Percentiles rank a stretch among this genome's conserved stretches.
Conservation (phyloP, 2,888 invertebrate species). For the Dexiosoma caninum region DNA sequence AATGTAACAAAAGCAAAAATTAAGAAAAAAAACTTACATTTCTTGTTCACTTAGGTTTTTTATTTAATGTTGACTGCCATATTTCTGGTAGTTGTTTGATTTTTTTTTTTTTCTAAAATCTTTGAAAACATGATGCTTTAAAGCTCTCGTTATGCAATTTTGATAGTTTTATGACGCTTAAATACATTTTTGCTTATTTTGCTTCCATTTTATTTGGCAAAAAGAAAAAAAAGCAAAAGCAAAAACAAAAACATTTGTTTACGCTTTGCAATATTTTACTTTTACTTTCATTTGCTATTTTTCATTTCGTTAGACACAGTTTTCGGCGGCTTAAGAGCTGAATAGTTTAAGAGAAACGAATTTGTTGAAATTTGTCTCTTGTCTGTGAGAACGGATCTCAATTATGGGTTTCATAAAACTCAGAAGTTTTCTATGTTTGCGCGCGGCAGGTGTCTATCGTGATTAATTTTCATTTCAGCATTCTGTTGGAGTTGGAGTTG, state of each 20-base stretch:
- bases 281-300: conserved; percentile 41
- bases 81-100: conserved; percentile 1
- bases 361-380: too few species aligned
- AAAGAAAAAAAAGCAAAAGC: too few species aligned
- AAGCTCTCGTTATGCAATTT: conserved; percentile 49
- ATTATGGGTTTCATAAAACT: background rate
- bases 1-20: background rate
- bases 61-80: conserved; percentile 15
- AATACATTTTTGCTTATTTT: background rate
- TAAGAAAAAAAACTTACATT: conserved; percentile 41
- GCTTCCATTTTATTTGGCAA: conserved; percentile 16
- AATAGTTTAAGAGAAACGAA: too few species aligned
- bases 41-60: conserved; percentile 48
- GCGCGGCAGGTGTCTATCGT: conserved; percentile 5
- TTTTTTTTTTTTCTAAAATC: background rate
- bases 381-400: background rate
- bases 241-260: too few species aligned
- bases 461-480: too few species aligned
- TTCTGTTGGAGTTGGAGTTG: too few species aligned
- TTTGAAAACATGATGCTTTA: conserved; percentile 39
- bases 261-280: background rate
- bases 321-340: too few species aligned
- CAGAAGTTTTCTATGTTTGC: background rate
- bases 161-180: conserved; percentile 34
- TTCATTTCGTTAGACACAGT: background rate